These are phyloP conservation scores for Mixornis gularis DNA, from an alignment of 2,113 vertebrate genomes.

Conservation along the genomic window DNA sequence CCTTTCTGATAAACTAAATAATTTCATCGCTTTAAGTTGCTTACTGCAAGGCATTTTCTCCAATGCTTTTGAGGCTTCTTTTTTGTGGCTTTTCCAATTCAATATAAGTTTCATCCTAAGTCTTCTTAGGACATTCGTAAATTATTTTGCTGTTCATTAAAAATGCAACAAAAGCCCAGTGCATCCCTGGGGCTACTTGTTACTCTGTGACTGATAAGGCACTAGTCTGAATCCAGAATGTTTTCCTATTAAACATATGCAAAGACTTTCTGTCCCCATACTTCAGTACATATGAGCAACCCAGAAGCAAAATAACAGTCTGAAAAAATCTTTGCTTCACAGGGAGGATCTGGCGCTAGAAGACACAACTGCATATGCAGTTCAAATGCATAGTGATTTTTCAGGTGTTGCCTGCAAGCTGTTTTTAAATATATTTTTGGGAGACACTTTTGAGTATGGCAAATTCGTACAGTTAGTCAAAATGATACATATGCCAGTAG, in stretches of 20 bases:
- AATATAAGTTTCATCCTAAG: neutral
- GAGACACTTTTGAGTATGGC: neutral
- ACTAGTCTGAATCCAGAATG: neutral
- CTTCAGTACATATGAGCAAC: neutral
- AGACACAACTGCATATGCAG: neutral
- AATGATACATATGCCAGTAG: neutral
- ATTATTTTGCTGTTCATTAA: neutral
- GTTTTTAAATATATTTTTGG: neutral
- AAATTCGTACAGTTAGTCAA: neutral
- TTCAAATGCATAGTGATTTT: neutral
- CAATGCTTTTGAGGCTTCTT: neutral
- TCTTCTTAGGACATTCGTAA: neutral
- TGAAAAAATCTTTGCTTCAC: neutral
- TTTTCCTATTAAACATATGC: neutral
- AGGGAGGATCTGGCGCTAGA: neutral
- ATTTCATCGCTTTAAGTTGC: neutral
- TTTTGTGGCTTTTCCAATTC: neutral
- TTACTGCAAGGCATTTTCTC: neutral
- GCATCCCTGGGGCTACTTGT: neutral
- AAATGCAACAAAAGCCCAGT: neutral
- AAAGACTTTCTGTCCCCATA: neutral
- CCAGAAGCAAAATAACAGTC: neutral
- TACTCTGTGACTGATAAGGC: neutral
- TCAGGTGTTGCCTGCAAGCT: neutral
- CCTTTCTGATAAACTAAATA: neutral